phyloP scores from a whole-genome alignment of 2,797 vertebrate species.

The Xenops minutus region DNA sequence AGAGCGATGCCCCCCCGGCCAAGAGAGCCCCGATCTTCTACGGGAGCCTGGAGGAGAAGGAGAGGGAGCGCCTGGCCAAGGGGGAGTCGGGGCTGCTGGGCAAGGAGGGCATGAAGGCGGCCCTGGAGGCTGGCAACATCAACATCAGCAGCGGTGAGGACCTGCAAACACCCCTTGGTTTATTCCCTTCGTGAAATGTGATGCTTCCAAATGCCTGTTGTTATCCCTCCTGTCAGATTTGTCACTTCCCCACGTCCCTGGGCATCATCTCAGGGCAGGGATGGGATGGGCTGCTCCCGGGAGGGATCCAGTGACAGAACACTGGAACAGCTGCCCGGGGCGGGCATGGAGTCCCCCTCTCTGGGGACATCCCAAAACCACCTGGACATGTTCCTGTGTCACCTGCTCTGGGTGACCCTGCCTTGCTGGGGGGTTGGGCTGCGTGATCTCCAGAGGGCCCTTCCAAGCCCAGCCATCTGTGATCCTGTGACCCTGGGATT shows the following conservation, averaged over 20 bases:
- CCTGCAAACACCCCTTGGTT: background rate
- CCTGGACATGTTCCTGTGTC: fast-evolving
- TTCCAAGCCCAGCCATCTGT: background rate
- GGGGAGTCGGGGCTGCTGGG: conserved; percentile 70
- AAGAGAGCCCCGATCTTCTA: conserved; percentile 91
- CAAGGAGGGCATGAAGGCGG: conserved; percentile 86
- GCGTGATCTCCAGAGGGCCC: background rate
- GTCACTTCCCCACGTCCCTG: background rate
- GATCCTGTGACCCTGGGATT: too few relatives aligned
- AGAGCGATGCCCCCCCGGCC: conserved; percentile 77
- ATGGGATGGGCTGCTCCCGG: background rate
- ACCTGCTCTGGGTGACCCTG: background rate
- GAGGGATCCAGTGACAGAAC: too few relatives aligned
- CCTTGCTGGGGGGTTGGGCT: fast-evolving
- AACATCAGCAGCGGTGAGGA: conserved; percentile 90
- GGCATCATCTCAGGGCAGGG: background rate
- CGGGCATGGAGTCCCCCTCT: background rate
- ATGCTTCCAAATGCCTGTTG: fast-evolving
- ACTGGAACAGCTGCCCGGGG: background rate
- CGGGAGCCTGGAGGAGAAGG: conserved; percentile 94
- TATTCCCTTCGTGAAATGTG: fast-evolving
- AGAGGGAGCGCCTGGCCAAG: conserved; percentile 84
- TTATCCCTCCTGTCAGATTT: background rate
- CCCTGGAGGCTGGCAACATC: conserved; percentile 91
- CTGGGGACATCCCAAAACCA: fast-evolving